Conservation (phyloP, 2,113 vertebrate species). For the Percopsis transmontana region DNA sequence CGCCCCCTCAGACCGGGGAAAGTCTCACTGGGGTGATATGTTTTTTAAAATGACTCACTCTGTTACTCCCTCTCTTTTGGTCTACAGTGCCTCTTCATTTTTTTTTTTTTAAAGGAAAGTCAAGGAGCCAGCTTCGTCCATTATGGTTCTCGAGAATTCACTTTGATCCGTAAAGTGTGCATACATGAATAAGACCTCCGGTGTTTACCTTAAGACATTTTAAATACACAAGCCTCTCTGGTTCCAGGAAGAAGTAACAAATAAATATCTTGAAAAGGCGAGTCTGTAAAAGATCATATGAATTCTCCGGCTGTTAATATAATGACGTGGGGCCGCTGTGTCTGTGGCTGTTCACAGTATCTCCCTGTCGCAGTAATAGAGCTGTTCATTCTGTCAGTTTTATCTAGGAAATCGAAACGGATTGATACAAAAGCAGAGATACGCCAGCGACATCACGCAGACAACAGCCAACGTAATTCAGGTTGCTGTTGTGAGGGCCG, state of each 20-base stretch:
- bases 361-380: conserved; percentile 11
- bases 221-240: conserved; percentile 17
- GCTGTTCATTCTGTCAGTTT: conserved; percentile 8
- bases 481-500: conserved; percentile 46
- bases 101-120: conserved; percentile 15
- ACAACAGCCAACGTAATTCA: conserved; percentile 27
- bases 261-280: conserved; percentile 15
- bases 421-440: conserved; percentile 8
- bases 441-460: conserved; percentile 14
- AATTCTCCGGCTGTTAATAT: neutral
- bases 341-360: neutral
- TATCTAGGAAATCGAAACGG: conserved; percentile 13
- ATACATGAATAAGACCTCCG: conserved; percentile 23
- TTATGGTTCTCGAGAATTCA: neutral
- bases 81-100: conserved; percentile 2
- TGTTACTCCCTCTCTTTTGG: neutral
- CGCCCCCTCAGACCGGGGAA: conserved; percentile 17
- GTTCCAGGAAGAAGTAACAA: conserved; percentile 23
- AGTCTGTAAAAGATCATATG: conserved; percentile 11
- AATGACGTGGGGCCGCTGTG: neutral
- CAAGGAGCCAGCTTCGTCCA: neutral
- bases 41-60: conserved; percentile 31
- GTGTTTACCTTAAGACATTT: conserved; percentile 29
- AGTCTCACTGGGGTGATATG: conserved; percentile 24
- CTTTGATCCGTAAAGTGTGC: conserved; percentile 42